Evolutionary conservation across 2,888 invertebrate genomes (phyloP).

Genomic region (Pheosia gnoma): DNA sequence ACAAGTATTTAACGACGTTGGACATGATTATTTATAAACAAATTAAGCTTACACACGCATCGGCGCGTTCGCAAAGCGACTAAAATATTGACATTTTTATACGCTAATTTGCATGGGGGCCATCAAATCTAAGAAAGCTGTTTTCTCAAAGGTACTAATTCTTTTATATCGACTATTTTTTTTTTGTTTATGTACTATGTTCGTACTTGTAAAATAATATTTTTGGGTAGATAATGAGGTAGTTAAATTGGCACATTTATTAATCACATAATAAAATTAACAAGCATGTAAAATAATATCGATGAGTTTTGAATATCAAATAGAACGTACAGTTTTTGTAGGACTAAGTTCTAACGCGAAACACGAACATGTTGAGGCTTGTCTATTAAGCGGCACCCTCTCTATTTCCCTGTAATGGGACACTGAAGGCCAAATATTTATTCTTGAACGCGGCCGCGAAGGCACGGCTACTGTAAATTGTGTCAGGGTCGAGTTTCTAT

Average conservation of each 20-base stretch:
- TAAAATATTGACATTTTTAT: conserved; percentile 41
- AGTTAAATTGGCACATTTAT: no score
- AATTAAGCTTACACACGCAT: conserved; percentile 15
- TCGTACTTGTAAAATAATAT: background rate
- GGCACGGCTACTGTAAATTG: conserved; percentile 73
- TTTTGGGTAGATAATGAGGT: background rate
- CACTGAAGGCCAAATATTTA: conserved; percentile 69
- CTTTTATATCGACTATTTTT: no score
- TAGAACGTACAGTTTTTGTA: no score
- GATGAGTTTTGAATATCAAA: no score
- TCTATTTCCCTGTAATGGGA: conserved; percentile 55
- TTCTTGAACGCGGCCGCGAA: conserved; percentile 67
- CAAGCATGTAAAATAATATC: no score
- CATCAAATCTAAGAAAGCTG: conserved; percentile 75
- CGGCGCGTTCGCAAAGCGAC: conserved; percentile 18
- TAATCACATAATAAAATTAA: no score
- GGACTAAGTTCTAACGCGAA: no score
- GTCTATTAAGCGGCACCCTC: conserved; percentile 49
- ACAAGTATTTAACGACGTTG: conserved; percentile 42
- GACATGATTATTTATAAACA: conserved; percentile 28
- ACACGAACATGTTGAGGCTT: conserved; percentile 40
- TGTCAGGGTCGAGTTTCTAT: conserved; percentile 80
- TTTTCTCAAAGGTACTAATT: conserved; percentile 64
- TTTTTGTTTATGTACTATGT: background rate
- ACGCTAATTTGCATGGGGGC: conserved; percentile 75